phyloP scores from a whole-genome alignment of 2,113 vertebrate species.

The Scopus umbretta region DNA sequence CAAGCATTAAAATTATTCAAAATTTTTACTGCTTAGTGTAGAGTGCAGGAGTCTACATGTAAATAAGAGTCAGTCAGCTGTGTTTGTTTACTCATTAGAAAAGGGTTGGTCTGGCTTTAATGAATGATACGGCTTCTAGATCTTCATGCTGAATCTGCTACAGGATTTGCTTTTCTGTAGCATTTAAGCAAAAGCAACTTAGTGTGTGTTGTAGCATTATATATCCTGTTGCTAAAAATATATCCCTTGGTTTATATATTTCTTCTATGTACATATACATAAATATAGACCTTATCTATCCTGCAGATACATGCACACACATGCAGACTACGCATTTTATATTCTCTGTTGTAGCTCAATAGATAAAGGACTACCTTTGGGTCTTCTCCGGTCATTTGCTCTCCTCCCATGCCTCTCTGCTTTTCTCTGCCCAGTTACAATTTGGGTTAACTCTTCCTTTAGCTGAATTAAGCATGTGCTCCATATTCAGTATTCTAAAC shows the following conservation, averaged over 20 bases:
- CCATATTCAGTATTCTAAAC: neutral
- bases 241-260: neutral
- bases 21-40: neutral
- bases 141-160: neutral
- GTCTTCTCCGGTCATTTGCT: neutral
- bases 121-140: neutral
- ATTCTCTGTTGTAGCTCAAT: neutral
- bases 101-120: neutral
- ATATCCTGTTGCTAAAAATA: neutral
- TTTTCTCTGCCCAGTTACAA: neutral
- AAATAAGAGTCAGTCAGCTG: neutral
- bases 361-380: neutral
- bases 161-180: neutral
- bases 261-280: neutral
- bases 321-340: neutral
- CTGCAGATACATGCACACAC: neutral
- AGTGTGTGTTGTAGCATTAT: neutral
- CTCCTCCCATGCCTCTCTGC: neutral
- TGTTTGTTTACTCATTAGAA: neutral
- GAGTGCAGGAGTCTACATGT: neutral
- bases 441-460: neutral
- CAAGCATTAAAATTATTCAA: neutral
- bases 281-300: neutral
- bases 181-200: neutral
- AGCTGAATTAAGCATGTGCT: neutral